A percentile compares a stretch with the other conserved stretches of the same genome.
Conservation (phyloP, 2,113 vertebrate genomes). For the Scomber scombrus region DNA sequence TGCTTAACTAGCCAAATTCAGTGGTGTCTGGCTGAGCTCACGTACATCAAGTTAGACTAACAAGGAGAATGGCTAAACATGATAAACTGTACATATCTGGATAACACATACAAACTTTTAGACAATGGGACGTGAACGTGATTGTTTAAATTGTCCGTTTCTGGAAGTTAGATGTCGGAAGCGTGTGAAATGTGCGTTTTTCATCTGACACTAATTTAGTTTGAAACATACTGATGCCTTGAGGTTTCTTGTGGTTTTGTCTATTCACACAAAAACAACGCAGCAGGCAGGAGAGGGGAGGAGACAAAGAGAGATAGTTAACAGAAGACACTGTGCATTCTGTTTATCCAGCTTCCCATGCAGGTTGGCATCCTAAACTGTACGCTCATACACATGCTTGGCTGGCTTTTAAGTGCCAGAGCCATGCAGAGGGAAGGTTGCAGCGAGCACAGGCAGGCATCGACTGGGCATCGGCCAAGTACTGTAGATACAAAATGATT, state of each 20-base stretch:
- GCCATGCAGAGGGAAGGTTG: slow-evolving; percentile 69
- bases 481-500: slow-evolving; percentile 36
- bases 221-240: slow-evolving; percentile 42
- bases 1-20: too few species aligned
- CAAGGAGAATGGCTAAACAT: too few species aligned
- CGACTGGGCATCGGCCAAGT: slow-evolving; percentile 58
- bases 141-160: not conserved
- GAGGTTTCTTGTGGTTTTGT: slow-evolving; percentile 11
- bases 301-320: slow-evolving; percentile 39
- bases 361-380: slow-evolving; percentile 59
- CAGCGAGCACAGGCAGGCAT: slow-evolving; percentile 65
- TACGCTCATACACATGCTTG: slow-evolving; percentile 72
- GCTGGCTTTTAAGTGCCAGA: slow-evolving; percentile 66
- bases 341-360: slow-evolving; percentile 72
- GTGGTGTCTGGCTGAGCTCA: too few species aligned
- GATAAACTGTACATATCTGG: too few species aligned
- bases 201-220: not conserved
- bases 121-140: not conserved
- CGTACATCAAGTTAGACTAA: too few species aligned
- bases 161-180: too few species aligned
- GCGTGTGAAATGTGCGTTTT: too few species aligned
- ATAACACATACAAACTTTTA: too few species aligned
- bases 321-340: slow-evolving; percentile 55
- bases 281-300: slow-evolving; percentile 59
- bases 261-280: slow-evolving; percentile 53